Conservation (phyloP, 2,888 invertebrate genomes). For the Suillia variegata region DNA sequence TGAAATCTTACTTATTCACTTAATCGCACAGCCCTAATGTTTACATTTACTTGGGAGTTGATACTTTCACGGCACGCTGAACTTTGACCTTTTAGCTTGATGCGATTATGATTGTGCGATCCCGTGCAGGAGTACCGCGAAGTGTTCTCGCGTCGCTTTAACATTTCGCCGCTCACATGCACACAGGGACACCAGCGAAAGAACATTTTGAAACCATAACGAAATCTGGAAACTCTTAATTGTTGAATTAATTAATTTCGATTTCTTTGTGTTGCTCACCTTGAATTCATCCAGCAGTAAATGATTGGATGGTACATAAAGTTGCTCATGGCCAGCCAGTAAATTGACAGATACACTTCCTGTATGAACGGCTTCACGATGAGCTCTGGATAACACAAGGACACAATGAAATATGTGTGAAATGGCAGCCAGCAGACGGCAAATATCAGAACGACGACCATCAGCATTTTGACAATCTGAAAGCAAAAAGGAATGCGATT, state of each 20-base stretch:
- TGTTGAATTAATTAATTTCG: too few species aligned
- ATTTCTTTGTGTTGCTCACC: conserved; percentile 67
- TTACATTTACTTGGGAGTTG: too few species aligned
- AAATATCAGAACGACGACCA: conserved; percentile 92
- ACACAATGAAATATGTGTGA: conserved; percentile 90
- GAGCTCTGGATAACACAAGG: conserved; percentile 79
- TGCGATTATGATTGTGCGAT: conserved; percentile 74
- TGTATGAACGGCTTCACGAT: conserved; percentile 80
- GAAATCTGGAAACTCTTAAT: conserved; percentile 77
- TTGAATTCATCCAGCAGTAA: conserved; percentile 97
- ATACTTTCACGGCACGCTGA: too few species aligned
- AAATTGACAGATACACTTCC: conserved; percentile 87
- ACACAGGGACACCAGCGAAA: conserved; percentile 88
- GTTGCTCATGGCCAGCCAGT: conserved; percentile 97
- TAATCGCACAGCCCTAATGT: too few species aligned
- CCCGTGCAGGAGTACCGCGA: conserved; percentile 79
- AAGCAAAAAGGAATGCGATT: too few species aligned
- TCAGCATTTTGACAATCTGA: conserved; percentile 87
- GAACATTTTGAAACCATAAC: conserved; percentile 90
- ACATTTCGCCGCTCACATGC: conserved; percentile 70
- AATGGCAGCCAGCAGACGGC: conserved; percentile 96
- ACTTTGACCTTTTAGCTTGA: conserved; percentile 76
- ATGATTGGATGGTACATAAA: conserved; percentile 98
- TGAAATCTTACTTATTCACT: too few species aligned
- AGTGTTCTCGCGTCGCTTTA: conserved; percentile 76